These are phyloP conservation scores for Trogon surrucura DNA, from an alignment of 2,113 vertebrate genomes.

Conservation along the genomic window DNA sequence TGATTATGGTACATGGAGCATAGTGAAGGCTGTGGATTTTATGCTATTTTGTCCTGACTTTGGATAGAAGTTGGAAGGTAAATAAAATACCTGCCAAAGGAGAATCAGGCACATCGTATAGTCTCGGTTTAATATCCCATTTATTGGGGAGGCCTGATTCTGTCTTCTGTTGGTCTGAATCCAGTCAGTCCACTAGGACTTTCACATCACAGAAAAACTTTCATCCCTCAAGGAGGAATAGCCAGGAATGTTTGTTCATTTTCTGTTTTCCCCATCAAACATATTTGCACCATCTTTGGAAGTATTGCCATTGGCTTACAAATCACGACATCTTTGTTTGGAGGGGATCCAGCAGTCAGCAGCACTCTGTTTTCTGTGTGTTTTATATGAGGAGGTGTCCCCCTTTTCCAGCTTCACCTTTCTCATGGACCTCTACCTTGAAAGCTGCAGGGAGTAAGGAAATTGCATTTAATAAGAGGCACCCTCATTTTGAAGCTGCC, in stretches of 20 bases:
- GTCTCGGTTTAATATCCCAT: background rate
- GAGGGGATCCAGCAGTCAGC: background rate
- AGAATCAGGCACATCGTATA: background rate
- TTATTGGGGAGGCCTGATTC: slow-evolving; percentile 23
- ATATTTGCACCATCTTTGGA: background rate
- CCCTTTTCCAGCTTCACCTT: background rate
- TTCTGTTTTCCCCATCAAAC: background rate
- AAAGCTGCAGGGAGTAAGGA: background rate
- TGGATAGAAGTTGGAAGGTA: background rate
- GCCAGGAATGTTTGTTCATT: background rate
- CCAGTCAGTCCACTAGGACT: background rate
- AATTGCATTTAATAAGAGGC: slow-evolving; percentile 25
- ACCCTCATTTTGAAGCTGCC: slow-evolving; percentile 26
- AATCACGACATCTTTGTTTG: background rate
- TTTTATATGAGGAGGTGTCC: background rate
- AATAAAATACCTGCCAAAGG: background rate
- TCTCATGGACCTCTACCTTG: background rate
- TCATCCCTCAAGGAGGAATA: background rate
- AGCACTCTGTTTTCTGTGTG: background rate
- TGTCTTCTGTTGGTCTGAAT: background rate
- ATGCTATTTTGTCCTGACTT: background rate
- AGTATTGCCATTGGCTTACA: background rate
- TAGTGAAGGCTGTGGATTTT: background rate
- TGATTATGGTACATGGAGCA: background rate
- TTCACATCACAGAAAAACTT: background rate